Conservation (phyloP, 2,797 vertebrate genomes). For the Hyperoplus lanceolatus region DNA sequence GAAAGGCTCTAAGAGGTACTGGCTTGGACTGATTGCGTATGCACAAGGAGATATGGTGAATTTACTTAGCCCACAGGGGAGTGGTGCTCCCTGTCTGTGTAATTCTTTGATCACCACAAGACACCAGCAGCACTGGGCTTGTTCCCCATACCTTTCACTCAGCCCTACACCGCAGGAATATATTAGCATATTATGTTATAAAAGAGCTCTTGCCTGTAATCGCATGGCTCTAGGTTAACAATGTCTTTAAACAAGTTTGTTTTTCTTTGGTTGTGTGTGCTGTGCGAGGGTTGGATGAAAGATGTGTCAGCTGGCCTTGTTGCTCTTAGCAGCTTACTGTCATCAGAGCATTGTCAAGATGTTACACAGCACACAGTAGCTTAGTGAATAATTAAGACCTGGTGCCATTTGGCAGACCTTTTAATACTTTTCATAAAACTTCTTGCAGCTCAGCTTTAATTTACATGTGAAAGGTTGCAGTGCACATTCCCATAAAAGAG, state of each 20-base stretch:
- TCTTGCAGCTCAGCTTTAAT: conserved; percentile 28
- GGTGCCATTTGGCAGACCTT: conserved; percentile 40
- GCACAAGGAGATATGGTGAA: conserved; percentile 66
- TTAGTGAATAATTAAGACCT: conserved; percentile 48
- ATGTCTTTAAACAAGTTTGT: conserved; percentile 56
- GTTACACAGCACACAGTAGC: conserved; percentile 25
- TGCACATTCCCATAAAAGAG: conserved; percentile 26
- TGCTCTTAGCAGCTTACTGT: conserved; percentile 54
- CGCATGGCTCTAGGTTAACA: conserved; percentile 55
- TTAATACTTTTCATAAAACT: conserved; percentile 42
- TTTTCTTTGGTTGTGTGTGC: conserved; percentile 36
- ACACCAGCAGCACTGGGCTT: conserved; percentile 66
- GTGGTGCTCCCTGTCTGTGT: conserved; percentile 62
- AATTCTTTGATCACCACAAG: conserved; percentile 77
- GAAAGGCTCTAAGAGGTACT: conserved; percentile 62
- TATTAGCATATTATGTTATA: conserved; percentile 66
- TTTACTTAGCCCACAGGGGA: conserved; percentile 70
- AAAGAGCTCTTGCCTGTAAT: conserved; percentile 61
- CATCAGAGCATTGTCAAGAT: conserved; percentile 35
- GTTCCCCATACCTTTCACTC: conserved; percentile 68
- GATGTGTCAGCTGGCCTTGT: conserved; percentile 46
- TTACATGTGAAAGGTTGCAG: conserved; percentile 43
- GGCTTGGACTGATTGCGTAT: conserved; percentile 68
- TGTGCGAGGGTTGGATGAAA: conserved; percentile 37
- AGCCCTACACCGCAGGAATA: conserved; percentile 59